Base-by-base conservation (phyloP, 2,888 invertebrate genomes). In the Allacma fusca region DNA sequence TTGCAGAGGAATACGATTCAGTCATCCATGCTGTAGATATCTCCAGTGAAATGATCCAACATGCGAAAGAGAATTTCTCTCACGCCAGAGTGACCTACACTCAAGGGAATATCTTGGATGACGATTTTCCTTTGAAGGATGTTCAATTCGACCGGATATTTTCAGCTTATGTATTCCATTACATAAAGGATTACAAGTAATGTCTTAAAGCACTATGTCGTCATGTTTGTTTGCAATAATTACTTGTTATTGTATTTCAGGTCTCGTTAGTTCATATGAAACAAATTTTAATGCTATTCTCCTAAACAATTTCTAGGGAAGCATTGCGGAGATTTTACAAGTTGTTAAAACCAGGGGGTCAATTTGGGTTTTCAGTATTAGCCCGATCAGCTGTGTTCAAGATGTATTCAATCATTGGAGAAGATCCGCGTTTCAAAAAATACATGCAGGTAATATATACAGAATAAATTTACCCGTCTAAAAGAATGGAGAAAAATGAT, bases 141-240 rank as follows among this genome's bases (percentile, higher is more conserved):
- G 19, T 74, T 1, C n/a, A 76, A 21, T 83, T 81, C 75, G 82
- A 83, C 59, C 76, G 77, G 28, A 78, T 83, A 19, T 83, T 81
- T 76, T 24, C 81, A 34, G 69, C 81, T 23, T 81, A 81, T 72
- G 82, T 83, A 12, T 76, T 83, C 21, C 82, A 82, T 59, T 81
- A 80, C 59, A 76, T 81, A 19, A 67, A 64, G 26, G 74, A 82
- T 40, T 78, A 80, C 50, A 76, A 71, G 79, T 80, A 78, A 50
- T 50, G 19, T 9, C n/a, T n/a, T n/a, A n/a, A n/a, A n/a, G n/a
- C n/a, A n/a, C n/a, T n/a, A n/a, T n/a, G n/a, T n/a, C n/a, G n/a
- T n/a, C n/a, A n/a, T n/a, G n/a, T n/a, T n/a, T n/a, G n/a, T n/a
- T n/a, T n/a, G n/a, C n/a, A n/a, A n/a, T n/a, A 50, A 16, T 5